phyloP scores from a whole-genome alignment of 2,888 invertebrate genomes.

The Heliconius charithonia region DNA sequence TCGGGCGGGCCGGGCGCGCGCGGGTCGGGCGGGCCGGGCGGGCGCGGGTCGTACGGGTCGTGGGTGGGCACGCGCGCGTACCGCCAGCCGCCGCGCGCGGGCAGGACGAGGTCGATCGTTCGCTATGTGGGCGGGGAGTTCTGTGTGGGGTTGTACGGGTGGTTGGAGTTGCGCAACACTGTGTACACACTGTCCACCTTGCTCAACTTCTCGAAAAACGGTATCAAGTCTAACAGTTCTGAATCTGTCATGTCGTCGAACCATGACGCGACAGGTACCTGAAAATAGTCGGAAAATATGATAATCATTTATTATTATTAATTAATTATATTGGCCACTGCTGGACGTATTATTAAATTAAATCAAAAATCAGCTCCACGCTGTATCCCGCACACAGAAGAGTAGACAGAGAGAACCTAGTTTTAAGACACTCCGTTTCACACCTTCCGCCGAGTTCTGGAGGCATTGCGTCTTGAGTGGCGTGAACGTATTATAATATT shows the following conservation, averaged over 20 bases:
- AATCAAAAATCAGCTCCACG: no score
- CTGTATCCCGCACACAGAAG: no score
- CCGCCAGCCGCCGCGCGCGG: constrained; percentile 25
- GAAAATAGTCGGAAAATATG: constrained; percentile 36
- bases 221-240: constrained; percentile 98
- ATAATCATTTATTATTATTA: background rate
- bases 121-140: constrained; percentile 75
- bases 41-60: constrained; percentile 19
- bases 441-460: no score
- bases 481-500: no score
- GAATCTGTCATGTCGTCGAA: constrained; percentile 99
- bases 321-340: no score
- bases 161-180: constrained; percentile 96
- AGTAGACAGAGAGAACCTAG: no score
- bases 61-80: constrained; percentile 30
- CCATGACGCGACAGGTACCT: constrained; percentile 99
- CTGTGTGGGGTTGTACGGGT: constrained; percentile 88
- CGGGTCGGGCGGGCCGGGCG: background rate
- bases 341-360: no score
- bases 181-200: constrained; percentile 98
- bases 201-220: constrained; percentile 98
- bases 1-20: no score
- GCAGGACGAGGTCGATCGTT: constrained; percentile 47
- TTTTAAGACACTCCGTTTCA: no score
- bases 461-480: no score